Evolutionary conservation across 2,113 vertebrate species (phyloP), one percentile per base, ranked within the genome.

Genomic region (Chrysochloris asiatica): DNA sequence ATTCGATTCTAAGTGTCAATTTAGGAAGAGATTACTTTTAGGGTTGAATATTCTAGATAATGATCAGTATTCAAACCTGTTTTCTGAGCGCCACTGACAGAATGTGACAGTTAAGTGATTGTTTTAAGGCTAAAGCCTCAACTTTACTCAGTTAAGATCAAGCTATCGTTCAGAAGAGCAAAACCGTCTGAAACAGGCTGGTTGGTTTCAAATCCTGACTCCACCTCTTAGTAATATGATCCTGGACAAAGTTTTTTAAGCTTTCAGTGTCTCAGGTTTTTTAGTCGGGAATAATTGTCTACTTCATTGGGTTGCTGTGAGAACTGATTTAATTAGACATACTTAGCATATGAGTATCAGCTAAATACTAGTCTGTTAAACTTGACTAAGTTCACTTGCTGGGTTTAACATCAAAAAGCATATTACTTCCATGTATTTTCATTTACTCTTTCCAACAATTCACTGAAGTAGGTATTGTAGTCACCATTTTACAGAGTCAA

Each of bases 381-480:
- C 6, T 22, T 12, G 9, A 24, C 11, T n/a, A 38, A 12, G 24
- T 6, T 59, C 38, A 21, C 67, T 54, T 48, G 5, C 28, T 5
- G 30, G 83, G 48, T 8, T 75, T 48, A 16, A 45, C 41, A 22
- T 73, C 72, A 73, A 8, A 76, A 45, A 0, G 11, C 26, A 56
- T 3, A 0, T 54, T 8, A 1, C 33, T 16, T 30, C 11, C 12
- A 24, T 0, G n/a, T 19, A 4, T 61, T 50, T 41, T 73, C 65
- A 76, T 6, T 33, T 33, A 17, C 10, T 45, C 54, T 85, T 69
- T 26, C 72, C n/a, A 48, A 48, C 65, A 59, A 36, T 16, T 30
- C 3, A 4, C 30, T 3, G 2, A 38, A 50, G 17, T 2, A 17
- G 59, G 59, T 36, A 12, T 2, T 17, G 8, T 4, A 26, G n/a